These are phyloP conservation scores for Drepana falcataria DNA, from an alignment of 2,888 invertebrate species.

Conservation along the genomic window DNA sequence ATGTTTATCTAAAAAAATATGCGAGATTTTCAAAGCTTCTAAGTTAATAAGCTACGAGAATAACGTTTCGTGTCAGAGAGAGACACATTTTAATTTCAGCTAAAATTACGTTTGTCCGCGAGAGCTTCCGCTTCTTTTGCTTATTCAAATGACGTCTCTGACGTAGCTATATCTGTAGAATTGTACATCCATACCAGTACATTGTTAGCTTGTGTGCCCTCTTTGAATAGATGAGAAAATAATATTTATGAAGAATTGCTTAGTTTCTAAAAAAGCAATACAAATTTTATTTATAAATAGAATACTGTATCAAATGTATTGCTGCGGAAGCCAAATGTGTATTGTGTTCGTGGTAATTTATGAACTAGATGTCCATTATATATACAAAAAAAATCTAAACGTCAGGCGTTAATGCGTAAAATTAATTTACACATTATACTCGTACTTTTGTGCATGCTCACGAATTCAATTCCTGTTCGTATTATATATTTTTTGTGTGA, in stretches of 20 bases:
- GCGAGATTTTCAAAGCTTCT: neutral
- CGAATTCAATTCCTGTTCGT: too few relatives aligned
- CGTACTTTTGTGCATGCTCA: too few relatives aligned
- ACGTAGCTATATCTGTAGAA: constrained; percentile 10
- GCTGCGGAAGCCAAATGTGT: too few relatives aligned
- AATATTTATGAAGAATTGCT: neutral
- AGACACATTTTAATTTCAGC: constrained; percentile 27
- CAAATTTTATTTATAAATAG: too few relatives aligned
- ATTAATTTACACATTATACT: too few relatives aligned
- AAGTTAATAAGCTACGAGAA: constrained; percentile 5
- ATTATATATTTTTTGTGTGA: too few relatives aligned
- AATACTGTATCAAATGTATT: too few relatives aligned
- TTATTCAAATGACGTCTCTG: constrained; percentile 35
- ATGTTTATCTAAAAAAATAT: neutral
- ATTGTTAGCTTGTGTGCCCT: constrained; percentile 10
- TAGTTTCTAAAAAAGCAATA: neutral
- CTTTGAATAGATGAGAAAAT: constrained; percentile 5
- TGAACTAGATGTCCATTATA: too few relatives aligned
- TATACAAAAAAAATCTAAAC: too few relatives aligned
- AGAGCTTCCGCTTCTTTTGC: constrained; percentile 32
- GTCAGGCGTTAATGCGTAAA: too few relatives aligned
- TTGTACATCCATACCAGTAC: constrained; percentile 9
- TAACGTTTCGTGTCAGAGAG: constrained; percentile 11
- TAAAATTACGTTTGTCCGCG: constrained; percentile 28
- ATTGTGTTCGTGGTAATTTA: too few relatives aligned